These are phyloP conservation scores for Epinephelus cyanopodus DNA, from an alignment of 2,113 vertebrate genomes.

Conservation along the genomic window DNA sequence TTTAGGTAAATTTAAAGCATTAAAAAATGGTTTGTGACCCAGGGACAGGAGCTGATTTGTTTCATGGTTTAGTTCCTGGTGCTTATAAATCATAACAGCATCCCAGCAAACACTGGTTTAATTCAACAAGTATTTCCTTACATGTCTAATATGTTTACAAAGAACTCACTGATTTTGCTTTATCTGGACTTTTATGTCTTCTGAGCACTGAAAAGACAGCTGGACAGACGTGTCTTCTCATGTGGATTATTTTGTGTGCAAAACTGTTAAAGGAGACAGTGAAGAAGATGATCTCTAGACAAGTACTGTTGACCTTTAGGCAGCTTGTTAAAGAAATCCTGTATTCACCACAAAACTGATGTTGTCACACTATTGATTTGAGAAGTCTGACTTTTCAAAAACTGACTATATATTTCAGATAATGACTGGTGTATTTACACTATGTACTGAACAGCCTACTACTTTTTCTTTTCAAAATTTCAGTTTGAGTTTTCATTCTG, in stretches of 20 bases:
- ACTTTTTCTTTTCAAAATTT: not conserved
- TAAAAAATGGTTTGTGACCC: not conserved
- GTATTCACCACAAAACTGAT: too few relatives aligned
- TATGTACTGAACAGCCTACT: too few relatives aligned
- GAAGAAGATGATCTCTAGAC: not conserved
- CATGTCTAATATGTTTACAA: too few relatives aligned
- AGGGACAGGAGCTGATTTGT: too few relatives aligned
- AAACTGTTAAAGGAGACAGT: not conserved
- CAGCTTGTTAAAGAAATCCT: not conserved
- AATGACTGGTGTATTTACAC: not conserved
- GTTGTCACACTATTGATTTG: too few relatives aligned
- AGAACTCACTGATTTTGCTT: too few relatives aligned
- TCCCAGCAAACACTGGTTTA: too few relatives aligned
- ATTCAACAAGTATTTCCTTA: too few relatives aligned
- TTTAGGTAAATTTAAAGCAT: not conserved
- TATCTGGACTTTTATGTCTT: too few relatives aligned
- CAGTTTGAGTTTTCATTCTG: not conserved
- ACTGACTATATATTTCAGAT: not conserved
- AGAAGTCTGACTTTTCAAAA: too few relatives aligned
- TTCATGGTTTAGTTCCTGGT: not conserved
- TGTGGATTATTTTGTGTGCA: too few relatives aligned
- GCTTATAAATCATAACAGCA: not conserved
- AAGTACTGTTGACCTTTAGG: not conserved
- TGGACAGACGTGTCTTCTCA: not conserved
- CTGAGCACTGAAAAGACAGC: not conserved